A percentile compares a stretch with the other conserved stretches of the same genome.
These are phyloP conservation scores for Cyclopterus lumpus DNA, from an alignment of 2,797 vertebrate genomes.

Conservation along the genomic window DNA sequence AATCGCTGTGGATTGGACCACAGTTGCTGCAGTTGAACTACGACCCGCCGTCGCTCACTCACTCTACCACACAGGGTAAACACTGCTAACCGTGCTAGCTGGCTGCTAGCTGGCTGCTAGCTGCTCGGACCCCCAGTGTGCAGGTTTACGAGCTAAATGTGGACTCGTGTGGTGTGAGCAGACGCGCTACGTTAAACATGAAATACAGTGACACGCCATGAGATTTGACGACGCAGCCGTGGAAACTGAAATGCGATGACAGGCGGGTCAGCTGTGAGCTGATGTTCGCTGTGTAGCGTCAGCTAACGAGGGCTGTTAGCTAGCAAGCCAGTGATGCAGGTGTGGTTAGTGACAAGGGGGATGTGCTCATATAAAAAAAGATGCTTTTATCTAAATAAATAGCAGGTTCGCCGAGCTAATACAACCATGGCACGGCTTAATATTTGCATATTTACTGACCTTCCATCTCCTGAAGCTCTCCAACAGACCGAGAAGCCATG, in stretches of 20 bases:
- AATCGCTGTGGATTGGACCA: not conserved
- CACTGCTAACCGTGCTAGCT: constrained; percentile 39
- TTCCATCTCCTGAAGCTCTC: constrained; percentile 90
- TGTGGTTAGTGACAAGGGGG: constrained; percentile 17
- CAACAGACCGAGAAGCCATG: constrained; percentile 85
- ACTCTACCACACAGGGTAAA: constrained; percentile 1
- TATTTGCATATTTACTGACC: constrained; percentile 73
- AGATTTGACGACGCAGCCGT: fast-evolving
- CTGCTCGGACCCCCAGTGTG: not conserved
- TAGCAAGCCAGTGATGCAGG: constrained; percentile 28
- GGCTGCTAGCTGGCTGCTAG: constrained; percentile 37
- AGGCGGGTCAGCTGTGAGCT: not conserved
- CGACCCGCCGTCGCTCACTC: not conserved
- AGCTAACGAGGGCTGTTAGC: constrained; percentile 57
- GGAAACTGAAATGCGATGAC: not conserved
- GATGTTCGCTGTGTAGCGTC: constrained; percentile 26
- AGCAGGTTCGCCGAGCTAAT: too few relatives aligned
- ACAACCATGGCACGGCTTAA: fast-evolving
- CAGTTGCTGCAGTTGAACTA: not conserved
- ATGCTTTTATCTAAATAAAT: not conserved
- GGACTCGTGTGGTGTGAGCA: not conserved
- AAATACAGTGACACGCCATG: not conserved
- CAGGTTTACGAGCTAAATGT: not conserved
- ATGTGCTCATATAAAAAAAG: not conserved
- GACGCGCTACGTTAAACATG: not conserved